These are phyloP conservation scores for Habropoda laboriosa DNA, from an alignment of 1,140 invertebrate genomes.

Conservation along the genomic window DNA sequence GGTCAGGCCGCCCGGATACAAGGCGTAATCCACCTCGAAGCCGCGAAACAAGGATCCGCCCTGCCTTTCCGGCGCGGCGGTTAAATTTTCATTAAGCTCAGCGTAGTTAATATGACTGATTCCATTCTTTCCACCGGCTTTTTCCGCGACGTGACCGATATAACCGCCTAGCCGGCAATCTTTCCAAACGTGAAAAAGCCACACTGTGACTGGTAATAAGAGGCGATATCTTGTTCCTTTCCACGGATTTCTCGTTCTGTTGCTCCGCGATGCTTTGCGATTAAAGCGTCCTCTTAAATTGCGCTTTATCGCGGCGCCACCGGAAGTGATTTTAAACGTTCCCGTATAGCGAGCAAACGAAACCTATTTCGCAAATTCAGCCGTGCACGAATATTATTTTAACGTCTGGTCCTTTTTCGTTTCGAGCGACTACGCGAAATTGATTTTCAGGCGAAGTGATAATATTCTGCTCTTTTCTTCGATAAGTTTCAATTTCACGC, in stretches of 20 bases:
- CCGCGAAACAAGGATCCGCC: conserved; percentile 19
- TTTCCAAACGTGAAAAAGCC: not conserved
- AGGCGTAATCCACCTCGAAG: conserved; percentile 6
- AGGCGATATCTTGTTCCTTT: not conserved
- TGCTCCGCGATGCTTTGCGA: not conserved
- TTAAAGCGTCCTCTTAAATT: not conserved
- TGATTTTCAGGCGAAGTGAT: too few species aligned
- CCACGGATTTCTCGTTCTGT: not conserved
- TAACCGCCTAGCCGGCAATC: too few species aligned
- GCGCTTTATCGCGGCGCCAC: not conserved
- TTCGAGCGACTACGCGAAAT: not conserved
- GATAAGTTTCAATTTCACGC: too few species aligned
- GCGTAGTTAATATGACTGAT: conserved; percentile 28
- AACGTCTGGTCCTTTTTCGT: not conserved
- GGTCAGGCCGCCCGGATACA: not conserved
- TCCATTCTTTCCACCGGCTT: not conserved
- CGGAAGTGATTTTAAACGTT: conserved; percentile 4
- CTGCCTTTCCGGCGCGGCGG: too few species aligned
- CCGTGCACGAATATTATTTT: not conserved
- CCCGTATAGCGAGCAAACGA: not conserved
- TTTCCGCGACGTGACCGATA: not conserved
- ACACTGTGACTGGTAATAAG: not conserved
- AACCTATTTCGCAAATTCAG: not conserved
- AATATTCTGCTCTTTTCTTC: too few species aligned
- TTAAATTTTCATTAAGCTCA: conserved; percentile 24